phyloP scores from a whole-genome alignment of 2,797 vertebrate species.

The Cryptoprocta ferox region DNA sequence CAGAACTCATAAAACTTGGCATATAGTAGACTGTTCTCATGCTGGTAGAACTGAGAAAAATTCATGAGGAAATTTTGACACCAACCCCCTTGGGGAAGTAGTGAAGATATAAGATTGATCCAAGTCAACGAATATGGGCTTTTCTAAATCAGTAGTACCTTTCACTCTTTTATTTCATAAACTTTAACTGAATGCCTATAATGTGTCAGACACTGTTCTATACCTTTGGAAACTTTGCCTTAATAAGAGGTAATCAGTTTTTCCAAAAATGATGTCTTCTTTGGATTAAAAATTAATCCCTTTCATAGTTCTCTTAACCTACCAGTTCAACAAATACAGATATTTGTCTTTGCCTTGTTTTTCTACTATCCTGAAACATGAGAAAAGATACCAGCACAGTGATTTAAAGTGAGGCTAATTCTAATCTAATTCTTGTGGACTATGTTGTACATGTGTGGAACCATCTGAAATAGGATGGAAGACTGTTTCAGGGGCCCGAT shows the following conservation, averaged over 20 bases:
- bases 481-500: not conserved
- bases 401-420: not conserved
- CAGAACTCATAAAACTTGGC: not conserved
- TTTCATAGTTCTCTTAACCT: not conserved
- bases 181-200: not conserved
- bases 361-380: not conserved
- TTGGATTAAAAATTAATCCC: not conserved
- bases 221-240: not conserved
- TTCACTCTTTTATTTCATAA: not conserved
- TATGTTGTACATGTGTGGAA: not conserved
- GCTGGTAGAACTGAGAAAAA: not conserved
- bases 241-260: conserved; percentile 1
- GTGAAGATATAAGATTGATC: not conserved
- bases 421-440: not conserved
- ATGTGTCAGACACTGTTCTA: not conserved
- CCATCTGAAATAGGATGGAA: not conserved
- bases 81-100: not conserved
- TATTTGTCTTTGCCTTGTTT: not conserved
- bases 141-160: conserved; percentile 15
- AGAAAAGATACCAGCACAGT: not conserved
- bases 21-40: not conserved
- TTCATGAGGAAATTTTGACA: not conserved
- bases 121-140: not conserved
- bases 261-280: not conserved
- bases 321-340: not conserved